Base-by-base conservation (phyloP, 2,797 vertebrate species). In the Ataeniobius toweri region DNA sequence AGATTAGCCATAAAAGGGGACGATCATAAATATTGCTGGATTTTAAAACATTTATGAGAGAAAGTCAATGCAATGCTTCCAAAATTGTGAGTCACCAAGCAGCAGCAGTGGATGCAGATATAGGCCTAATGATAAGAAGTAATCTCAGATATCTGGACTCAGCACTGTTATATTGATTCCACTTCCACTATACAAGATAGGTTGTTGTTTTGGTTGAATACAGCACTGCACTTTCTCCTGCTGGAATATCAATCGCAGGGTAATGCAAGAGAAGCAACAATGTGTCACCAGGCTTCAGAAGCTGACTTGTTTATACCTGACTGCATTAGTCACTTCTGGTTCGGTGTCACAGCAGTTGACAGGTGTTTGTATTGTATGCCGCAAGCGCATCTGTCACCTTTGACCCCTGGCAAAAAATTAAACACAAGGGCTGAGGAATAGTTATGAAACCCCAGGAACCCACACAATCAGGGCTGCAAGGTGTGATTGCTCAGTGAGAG, bases 11-110 rank as follows among this genome's bases (percentile, higher is more conserved):
- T 94, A 91, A 94, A 93, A 91, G 85, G 82, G 82, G 85, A 89
- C 86, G 89, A 90, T 83, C 88, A 93, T 94, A 94, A 94, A 94
- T 94, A 94, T 83, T 84, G 81, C 81, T 92, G 76, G 76, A 87
- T 92, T 93, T 85, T 93, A 91, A 93, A 94, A 94, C 86, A 94
- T 94, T 94, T 92, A 94, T 94, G 89, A 95, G 88, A 79, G 88
- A 91, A 94, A 95, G 89, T 79, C 88, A 89, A 93, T 90, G 70
- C 85, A 75, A 24, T 39, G 82, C 79, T 85, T 91, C 63, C 26
- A 83, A 90, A 90, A 83, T 48, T 83, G 78, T 51, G 82, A 84
- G 82, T 81, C 81, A 67, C 81, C 75, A 77, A 86, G 75, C 50
- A 1, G 44, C 13, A 3, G 70, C 2, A 13, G 61, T 72, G 73